Base-by-base conservation (phyloP, 2,113 vertebrate genomes). In the Axis porcinus region DNA sequence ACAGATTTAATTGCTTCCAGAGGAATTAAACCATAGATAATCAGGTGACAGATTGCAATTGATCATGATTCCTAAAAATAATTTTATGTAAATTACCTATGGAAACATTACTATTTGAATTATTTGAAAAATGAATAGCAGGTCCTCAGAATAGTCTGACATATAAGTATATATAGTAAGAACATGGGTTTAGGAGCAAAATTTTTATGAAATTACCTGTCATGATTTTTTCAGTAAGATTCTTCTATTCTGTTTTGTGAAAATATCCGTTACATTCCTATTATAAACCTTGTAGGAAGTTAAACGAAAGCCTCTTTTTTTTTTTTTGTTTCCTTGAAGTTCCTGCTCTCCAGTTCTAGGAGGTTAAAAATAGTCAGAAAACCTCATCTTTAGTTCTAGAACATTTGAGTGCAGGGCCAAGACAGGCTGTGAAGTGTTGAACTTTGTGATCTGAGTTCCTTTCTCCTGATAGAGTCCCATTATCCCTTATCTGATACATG, bases 1-100 rank as follows among this genome's bases (percentile, higher is more conserved):
- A 88, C 7, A 83, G 43, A 89, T 70, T 91, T 93, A 91, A 96
- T 92, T 89, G 55, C 36, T 95, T 95, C 86, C 84, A 79, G 5
- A 62, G 62, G 19, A 89, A 89, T 95, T 62, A 93, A 96, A 86
- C 78, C 52, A 70, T 45, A 91, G 13, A 90, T 60, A 94, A 89
- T 84, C 36, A 93, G 64, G 54, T 81, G 57, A 85, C 54, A 87
- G 7, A n/a, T 87, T 96, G 58, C 89, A 93, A 89, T 55, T 54
- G 58, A 47, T 86, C 45, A 36, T 19, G 40, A 96, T 84, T 96
- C 96, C 60, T 76, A 87, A 94, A 95, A 93, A 84, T 92, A 88
- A 58, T 11, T 43, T 79, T 79, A 70, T 89, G 57, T 94, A 90
- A 89, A 89, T 93, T 86, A 79, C 58, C 40, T 62, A 45, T 85